Evolutionary conservation across 1,140 invertebrate genomes (phyloP).

Genomic region (Drosophila lowei): DNA sequence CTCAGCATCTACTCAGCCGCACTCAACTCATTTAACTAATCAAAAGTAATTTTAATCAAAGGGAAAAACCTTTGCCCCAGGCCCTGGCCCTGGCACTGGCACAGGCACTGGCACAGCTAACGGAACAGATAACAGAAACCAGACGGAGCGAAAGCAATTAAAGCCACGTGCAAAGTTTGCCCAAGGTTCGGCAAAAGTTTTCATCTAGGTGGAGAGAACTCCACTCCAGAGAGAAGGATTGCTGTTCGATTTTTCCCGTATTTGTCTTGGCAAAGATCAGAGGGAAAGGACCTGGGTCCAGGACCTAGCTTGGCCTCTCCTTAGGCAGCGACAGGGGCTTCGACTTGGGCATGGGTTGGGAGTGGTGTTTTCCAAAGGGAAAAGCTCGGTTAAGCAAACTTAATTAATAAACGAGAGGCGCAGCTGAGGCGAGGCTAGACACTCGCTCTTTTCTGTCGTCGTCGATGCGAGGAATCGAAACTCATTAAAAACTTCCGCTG

Average conservation of each 20-base stretch:
- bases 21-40: conserved; percentile 72
- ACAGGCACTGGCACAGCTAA: too few species aligned
- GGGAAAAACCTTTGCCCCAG: conserved; percentile 34
- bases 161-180: conserved; percentile 72
- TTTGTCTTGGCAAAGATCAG: conserved; percentile 59
- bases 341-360: conserved; percentile 18
- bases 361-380: neutral
- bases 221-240: conserved; percentile 49
- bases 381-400: conserved; percentile 71
- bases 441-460: conserved; percentile 21
- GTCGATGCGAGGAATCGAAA: conserved; percentile 76
- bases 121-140: conserved; percentile 37
- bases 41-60: conserved; percentile 81
- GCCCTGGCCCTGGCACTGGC: neutral
- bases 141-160: conserved; percentile 64
- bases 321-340: conserved; percentile 11
- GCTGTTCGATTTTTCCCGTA: conserved; percentile 42
- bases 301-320: conserved; percentile 28
- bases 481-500: conserved; percentile 79
- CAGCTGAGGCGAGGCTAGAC: conserved; percentile 22
- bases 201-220: conserved; percentile 23
- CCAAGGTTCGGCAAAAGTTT: conserved; percentile 65
- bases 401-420: conserved; percentile 70
- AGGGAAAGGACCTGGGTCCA: conserved; percentile 17
- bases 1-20: conserved; percentile 19